Base-by-base conservation (phyloP, 2,888 invertebrate species). In the Phania funesta region DNA sequence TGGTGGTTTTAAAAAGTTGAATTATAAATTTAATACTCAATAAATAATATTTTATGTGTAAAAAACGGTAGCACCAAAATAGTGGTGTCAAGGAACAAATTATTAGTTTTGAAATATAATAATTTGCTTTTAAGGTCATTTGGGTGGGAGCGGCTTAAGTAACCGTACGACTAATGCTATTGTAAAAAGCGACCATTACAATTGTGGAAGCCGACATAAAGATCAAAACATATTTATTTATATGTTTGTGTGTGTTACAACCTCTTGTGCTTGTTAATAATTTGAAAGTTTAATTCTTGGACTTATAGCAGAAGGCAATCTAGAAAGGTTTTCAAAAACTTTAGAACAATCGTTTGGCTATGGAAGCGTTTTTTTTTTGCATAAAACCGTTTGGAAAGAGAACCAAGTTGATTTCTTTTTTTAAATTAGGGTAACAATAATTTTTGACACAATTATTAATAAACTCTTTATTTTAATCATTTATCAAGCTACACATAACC, bases 61-160 rank as follows among this genome's bases (percentile, higher is more conserved):
- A 20, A 24, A 64, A 62, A 64, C 24, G 20, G 16, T 22, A 50
- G 62, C 41, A 50, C 71, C 78, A 58, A 73, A 78, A 65, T 65
- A 60, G 32, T 44, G 16, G 65, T 73, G 65, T 73, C 56, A 78
- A 73, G 71, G 56, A 78, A 73, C 58, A 64, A 71, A 38, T 54
- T 60, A 54, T 35, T 18, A 22, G n/a, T 56, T 74, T 46, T 44
- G 9, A 46, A 68, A 65, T 64, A 41, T 46, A 76, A 60, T 71
- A 65, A 67, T 71, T 71, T 62, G 71, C 74, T 56, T 32, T 26
- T 68, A 68, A 81, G 73, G 64, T 64, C 74, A 78, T 20, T 77
- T 76, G 71, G 70, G 50, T 75, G 70, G 81, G 81, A 82, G 78
- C 70, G 78, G 73, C 78, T 65, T 32, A 58, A 58, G 35, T 7